Evolutionary conservation across 2,113 vertebrate genomes (phyloP).

Genomic region (Morone chrysops): DNA sequence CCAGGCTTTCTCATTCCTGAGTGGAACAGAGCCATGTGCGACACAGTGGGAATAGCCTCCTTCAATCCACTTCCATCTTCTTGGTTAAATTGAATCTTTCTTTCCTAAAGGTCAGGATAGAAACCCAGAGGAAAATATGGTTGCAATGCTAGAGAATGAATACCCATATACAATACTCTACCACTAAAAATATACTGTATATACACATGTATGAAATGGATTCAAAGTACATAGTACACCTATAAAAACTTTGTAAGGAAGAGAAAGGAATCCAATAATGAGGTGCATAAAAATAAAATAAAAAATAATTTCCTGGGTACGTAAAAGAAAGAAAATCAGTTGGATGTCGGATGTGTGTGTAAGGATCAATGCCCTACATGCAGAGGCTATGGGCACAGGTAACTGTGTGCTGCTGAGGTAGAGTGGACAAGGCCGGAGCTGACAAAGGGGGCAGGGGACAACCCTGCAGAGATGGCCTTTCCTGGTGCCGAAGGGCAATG

Average conservation of each 20-base stretch:
- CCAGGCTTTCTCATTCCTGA: slow-evolving; percentile 50
- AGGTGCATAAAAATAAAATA: slow-evolving; percentile 73
- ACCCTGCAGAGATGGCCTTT: slow-evolving; percentile 74
- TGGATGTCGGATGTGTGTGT: slow-evolving; percentile 46
- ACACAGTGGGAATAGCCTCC: slow-evolving; percentile 58
- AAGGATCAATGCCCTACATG: slow-evolving; percentile 31
- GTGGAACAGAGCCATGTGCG: slow-evolving; percentile 42
- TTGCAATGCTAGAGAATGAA: slow-evolving; percentile 64
- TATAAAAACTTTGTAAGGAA: slow-evolving; percentile 73
- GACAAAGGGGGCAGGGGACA: slow-evolving; percentile 75
- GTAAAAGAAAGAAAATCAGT: slow-evolving; percentile 46
- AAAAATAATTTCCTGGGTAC: slow-evolving; percentile 48
- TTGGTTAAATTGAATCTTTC: slow-evolving; percentile 46
- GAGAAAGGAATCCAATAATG: slow-evolving; percentile 66
- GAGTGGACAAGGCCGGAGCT: slow-evolving; percentile 83
- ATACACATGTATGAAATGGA: slow-evolving; percentile 77
- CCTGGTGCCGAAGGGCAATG: slow-evolving; percentile 62
- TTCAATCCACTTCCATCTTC: slow-evolving; percentile 59
- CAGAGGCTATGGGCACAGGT: slow-evolving; percentile 80
- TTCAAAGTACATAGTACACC: slow-evolving; percentile 55
- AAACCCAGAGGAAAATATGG: slow-evolving; percentile 57
- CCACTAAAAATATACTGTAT: slow-evolving; percentile 74
- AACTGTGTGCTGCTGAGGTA: slow-evolving; percentile 87
- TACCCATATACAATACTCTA: slow-evolving; percentile 66
- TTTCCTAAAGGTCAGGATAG: slow-evolving; percentile 29